Evolutionary conservation across 2,797 vertebrate species (phyloP).

Genomic region (Pipistrellus kuhlii): DNA sequence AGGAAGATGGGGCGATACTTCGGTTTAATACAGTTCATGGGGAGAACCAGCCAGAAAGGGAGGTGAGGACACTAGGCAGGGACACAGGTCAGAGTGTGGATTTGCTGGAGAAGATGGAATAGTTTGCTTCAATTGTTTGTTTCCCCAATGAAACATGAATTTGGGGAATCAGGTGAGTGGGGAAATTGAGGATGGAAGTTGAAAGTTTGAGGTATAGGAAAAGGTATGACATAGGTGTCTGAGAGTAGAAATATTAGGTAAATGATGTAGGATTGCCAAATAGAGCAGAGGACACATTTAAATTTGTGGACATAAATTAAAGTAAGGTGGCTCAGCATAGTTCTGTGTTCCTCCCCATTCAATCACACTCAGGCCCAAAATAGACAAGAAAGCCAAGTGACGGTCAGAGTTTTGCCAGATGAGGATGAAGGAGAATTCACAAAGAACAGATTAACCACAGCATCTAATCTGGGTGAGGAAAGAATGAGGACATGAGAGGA

Average conservation of each 20-base stretch:
- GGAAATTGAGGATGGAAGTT: background rate
- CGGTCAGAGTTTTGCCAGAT: background rate
- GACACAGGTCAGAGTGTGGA: background rate
- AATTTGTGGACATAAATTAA: background rate
- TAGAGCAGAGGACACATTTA: background rate
- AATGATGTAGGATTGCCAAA: background rate
- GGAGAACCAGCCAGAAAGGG: background rate
- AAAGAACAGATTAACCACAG: background rate
- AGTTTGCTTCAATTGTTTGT: background rate
- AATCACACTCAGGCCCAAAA: background rate
- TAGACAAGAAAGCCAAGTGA: background rate
- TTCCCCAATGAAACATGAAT: background rate
- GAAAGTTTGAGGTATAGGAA: background rate
- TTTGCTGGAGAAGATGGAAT: background rate
- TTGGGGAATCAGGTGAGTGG: background rate
- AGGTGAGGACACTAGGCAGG: accelerated
- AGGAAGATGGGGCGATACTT: background rate
- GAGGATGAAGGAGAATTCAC: background rate
- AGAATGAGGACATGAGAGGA: background rate
- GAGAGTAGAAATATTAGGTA: background rate
- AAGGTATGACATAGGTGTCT: background rate
- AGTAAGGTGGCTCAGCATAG: background rate
- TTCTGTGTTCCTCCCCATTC: background rate
- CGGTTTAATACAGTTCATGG: background rate
- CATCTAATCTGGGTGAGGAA: too few species aligned